Evolutionary conservation across 1,140 invertebrate genomes (phyloP).

Genomic region (Temnothorax curvispinosus): DNA sequence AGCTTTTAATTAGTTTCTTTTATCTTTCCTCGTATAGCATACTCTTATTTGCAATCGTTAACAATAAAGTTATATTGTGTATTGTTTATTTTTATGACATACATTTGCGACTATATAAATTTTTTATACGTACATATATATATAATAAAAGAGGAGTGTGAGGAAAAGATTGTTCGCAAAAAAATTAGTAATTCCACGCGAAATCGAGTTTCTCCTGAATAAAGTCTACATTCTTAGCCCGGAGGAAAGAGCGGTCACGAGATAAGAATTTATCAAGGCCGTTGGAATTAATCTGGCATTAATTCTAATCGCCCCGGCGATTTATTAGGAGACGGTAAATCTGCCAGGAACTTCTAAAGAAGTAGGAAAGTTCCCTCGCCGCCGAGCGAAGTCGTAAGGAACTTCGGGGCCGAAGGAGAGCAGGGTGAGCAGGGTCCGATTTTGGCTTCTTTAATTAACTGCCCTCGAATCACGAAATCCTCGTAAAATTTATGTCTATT

Average conservation of each 20-base stretch:
- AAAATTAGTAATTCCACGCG: conserved; percentile 33
- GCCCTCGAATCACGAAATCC: conserved; percentile 35
- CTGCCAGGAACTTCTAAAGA: conserved; percentile 61
- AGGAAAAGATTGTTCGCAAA: not conserved
- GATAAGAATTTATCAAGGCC: conserved; percentile 76
- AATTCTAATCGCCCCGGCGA: conserved; percentile 74
- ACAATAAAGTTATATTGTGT: not conserved
- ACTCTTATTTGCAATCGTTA: not conserved
- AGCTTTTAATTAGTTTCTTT: not conserved
- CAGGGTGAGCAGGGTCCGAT: conserved; percentile 5
- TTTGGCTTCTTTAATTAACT: conserved; percentile 65
- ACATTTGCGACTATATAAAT: not conserved
- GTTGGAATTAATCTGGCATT: conserved; percentile 78
- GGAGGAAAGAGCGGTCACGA: conserved; percentile 43
- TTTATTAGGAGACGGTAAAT: conserved; percentile 72
- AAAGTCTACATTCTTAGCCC: conserved; percentile 39
- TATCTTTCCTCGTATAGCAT: not conserved
- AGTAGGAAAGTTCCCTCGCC: conserved; percentile 65
- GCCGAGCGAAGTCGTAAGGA: conserved; percentile 41
- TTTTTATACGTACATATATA: not conserved
- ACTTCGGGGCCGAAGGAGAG: conserved; percentile 18
- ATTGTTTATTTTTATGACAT: not conserved
- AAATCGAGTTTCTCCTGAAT: conserved; percentile 36
- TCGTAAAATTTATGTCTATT: conserved; percentile 44
- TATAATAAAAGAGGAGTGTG: not conserved